These are phyloP conservation scores for Coturnix japonica DNA, from an alignment of 2,113 vertebrate genomes.

Conservation along the genomic window DNA sequence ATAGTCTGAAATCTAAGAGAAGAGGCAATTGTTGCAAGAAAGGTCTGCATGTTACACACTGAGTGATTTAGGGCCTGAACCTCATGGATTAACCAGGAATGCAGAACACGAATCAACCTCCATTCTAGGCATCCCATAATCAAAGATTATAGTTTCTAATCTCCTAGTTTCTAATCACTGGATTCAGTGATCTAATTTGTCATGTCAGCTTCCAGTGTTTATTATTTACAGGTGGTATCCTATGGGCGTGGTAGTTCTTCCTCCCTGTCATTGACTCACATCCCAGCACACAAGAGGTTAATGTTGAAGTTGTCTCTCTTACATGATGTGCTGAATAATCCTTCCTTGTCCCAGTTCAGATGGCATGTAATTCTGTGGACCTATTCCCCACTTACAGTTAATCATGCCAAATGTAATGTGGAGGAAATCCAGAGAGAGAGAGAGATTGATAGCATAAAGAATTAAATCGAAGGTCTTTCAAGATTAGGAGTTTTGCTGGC, in stretches of 20 bases:
- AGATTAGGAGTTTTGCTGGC: constrained; percentile 33
- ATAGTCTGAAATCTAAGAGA: neutral
- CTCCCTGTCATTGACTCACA: neutral
- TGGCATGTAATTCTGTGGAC: neutral
- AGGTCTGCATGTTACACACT: neutral
- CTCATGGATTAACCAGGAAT: neutral
- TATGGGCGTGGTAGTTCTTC: neutral
- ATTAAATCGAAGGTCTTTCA: constrained; percentile 29
- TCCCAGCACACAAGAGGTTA: neutral
- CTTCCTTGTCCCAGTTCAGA: neutral
- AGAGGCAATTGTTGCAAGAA: neutral
- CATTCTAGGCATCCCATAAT: neutral
- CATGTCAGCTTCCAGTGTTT: neutral
- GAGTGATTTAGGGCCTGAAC: neutral
- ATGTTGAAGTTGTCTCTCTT: neutral
- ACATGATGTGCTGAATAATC: neutral
- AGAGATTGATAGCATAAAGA: neutral
- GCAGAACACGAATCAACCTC: neutral
- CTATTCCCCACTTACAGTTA: neutral
- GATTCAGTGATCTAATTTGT: neutral
- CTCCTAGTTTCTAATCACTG: neutral
- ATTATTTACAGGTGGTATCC: neutral
- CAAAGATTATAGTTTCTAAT: neutral
- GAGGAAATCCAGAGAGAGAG: constrained; percentile 9
- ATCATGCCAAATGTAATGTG: neutral